A percentile compares a stretch with the other conserved stretches of the same genome.
phyloP scores from a whole-genome alignment of 2,888 invertebrate species.

The Ecliptopera silaceata region DNA sequence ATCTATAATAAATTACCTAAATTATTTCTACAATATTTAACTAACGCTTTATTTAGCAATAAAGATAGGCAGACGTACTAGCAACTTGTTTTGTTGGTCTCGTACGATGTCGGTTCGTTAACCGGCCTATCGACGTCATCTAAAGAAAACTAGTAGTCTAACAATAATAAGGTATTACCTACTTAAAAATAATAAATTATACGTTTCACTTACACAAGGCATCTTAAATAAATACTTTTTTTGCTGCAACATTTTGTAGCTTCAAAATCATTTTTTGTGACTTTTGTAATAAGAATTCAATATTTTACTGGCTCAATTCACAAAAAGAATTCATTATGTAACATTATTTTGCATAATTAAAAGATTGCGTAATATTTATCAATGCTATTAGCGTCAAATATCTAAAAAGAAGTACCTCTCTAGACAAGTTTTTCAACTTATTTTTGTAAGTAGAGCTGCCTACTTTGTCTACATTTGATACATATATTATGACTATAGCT shows the following conservation, averaged over 20 bases:
- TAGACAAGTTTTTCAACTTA: not conserved
- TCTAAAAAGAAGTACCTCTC: not conserved
- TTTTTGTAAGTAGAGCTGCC: not conserved
- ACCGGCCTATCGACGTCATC: constrained; percentile 48
- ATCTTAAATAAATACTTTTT: not conserved
- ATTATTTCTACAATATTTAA: constrained; percentile 11
- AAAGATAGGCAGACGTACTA: constrained; percentile 31
- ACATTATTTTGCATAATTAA: not conserved
- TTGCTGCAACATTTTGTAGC: not conserved
- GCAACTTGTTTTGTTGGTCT: constrained; percentile 41
- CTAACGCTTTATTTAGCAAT: constrained; percentile 16
- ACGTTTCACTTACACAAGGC: too few species aligned
- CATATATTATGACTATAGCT: not conserved
- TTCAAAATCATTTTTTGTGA: too few species aligned
- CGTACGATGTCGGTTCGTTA: constrained; percentile 50
- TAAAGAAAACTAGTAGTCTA: constrained; percentile 13
- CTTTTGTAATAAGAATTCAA: too few species aligned
- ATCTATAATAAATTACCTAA: constrained; percentile 1
- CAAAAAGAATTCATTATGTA: too few species aligned
- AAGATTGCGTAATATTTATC: not conserved
- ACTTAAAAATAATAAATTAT: too few species aligned
- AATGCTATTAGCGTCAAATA: not conserved
- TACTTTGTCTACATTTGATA: not conserved
- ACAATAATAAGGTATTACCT: too few species aligned
- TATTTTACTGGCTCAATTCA: too few species aligned